Evolutionary conservation across 2,888 invertebrate genomes (phyloP).

Genomic region (Lomographa bimaculata): DNA sequence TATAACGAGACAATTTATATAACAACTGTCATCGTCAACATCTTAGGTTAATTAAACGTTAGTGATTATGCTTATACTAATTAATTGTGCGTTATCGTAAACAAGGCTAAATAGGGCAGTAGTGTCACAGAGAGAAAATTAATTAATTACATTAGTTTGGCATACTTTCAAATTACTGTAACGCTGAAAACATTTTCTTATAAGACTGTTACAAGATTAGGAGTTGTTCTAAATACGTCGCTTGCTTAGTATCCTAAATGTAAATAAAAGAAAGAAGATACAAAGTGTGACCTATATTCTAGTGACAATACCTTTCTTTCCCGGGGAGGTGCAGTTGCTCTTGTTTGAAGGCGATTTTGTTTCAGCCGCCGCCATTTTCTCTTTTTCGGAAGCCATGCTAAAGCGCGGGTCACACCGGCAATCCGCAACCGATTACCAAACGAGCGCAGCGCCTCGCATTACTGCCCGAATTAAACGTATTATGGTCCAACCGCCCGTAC

Average conservation of each 20-base stretch:
- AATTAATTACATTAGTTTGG: too few species aligned
- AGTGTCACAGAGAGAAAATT: too few species aligned
- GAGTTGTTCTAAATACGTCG: too few species aligned
- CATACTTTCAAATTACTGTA: too few species aligned
- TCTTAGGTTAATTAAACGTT: conserved; percentile 2
- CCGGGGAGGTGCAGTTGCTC: conserved; percentile 77
- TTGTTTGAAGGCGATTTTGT: conserved; percentile 74
- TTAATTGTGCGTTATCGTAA: conserved; percentile 1
- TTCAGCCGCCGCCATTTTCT: conserved; percentile 77
- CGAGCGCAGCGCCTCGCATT: conserved; percentile 62
- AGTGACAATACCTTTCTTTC: conserved; percentile 72
- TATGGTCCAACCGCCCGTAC: conserved; percentile 47
- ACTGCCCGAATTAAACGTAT: conserved; percentile 46
- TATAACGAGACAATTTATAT: conserved; percentile 1
- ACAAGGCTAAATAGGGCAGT: neutral
- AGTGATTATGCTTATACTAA: conserved; percentile 1
- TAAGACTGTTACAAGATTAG: too few species aligned
- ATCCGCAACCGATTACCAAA: conserved; percentile 54
- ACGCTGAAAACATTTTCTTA: too few species aligned
- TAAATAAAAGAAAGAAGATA: conserved; percentile 1
- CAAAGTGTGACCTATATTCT: conserved; percentile 13
- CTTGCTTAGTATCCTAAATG: too few species aligned
- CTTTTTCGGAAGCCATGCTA: conserved; percentile 75
- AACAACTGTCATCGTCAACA: neutral
- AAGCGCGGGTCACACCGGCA: conserved; percentile 50